Evolutionary conservation across 2,888 invertebrate genomes (phyloP).

Genomic region (Pilophorus perplexus): DNA sequence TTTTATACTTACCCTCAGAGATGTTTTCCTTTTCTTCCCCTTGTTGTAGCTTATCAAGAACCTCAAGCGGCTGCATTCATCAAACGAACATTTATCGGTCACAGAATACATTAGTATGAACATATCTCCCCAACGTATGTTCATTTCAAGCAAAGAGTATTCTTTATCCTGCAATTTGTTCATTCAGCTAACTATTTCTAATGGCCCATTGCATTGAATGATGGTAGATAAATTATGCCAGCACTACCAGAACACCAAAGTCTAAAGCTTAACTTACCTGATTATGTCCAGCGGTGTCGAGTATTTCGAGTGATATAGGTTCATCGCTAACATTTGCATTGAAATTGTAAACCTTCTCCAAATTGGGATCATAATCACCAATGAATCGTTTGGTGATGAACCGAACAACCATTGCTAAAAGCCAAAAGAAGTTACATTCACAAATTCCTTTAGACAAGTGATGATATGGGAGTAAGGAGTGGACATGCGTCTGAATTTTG

Average conservation of each 20-base stretch:
- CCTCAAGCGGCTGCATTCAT: conserved; percentile 78
- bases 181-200: conserved; percentile 66
- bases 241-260: too few species aligned
- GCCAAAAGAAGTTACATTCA: not conserved
- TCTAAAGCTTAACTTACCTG: conserved; percentile 61
- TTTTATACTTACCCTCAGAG: conserved; percentile 57
- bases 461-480: too few species aligned
- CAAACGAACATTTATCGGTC: conserved; percentile 85
- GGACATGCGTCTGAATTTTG: too few species aligned
- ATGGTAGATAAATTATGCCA: too few species aligned
- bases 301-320: conserved; percentile 72
- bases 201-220: too few species aligned
- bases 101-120: conserved; percentile 84
- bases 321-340: conserved; percentile 74
- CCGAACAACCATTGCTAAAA: conserved; percentile 7
- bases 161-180: conserved; percentile 61
- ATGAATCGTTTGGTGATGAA: conserved; percentile 17
- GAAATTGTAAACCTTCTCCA: conserved; percentile 75
- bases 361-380: conserved; percentile 62
- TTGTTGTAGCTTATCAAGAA: conserved; percentile 80
- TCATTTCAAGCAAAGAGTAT: conserved; percentile 67
- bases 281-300: conserved; percentile 75
- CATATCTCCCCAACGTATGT: conserved; percentile 85
- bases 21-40: conserved; percentile 62
- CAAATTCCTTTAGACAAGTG: too few species aligned